Conservation (phyloP, 2,113 vertebrate species). For the Taxidea taxus region DNA sequence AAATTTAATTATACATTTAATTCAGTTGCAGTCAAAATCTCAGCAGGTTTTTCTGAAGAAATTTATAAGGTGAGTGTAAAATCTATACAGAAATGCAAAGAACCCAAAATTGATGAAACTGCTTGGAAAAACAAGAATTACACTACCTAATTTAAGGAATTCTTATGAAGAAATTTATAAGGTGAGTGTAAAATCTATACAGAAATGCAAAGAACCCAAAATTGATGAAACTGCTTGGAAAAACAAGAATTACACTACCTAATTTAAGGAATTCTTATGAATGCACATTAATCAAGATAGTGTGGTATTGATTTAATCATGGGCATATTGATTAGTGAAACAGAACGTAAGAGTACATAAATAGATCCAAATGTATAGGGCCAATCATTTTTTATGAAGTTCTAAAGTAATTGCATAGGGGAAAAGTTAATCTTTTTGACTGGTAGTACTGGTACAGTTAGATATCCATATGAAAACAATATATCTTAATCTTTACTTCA, state of each 20-base stretch:
- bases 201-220: neutral
- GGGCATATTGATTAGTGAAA: neutral
- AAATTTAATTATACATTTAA: neutral
- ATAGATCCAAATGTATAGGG: neutral
- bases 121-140: neutral
- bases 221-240: neutral
- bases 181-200: neutral
- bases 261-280: neutral
- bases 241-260: neutral
- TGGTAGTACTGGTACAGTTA: neutral
- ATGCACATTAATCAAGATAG: neutral
- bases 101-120: neutral
- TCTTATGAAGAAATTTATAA: neutral
- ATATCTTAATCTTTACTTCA: neutral
- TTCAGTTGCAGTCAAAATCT: neutral
- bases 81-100: neutral
- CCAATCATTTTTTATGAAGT: neutral
- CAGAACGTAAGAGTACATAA: neutral
- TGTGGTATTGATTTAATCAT: neutral
- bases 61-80: neutral
- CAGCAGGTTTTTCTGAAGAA: neutral
- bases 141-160: neutral
- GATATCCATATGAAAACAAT: neutral
- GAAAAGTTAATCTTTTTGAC: neutral
- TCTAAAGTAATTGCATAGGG: neutral